A percentile compares a stretch with the other conserved stretches of the same genome.
These are phyloP conservation scores for Arothron firmamentum DNA, from an alignment of 2,113 vertebrate genomes.

Conservation along the genomic window DNA sequence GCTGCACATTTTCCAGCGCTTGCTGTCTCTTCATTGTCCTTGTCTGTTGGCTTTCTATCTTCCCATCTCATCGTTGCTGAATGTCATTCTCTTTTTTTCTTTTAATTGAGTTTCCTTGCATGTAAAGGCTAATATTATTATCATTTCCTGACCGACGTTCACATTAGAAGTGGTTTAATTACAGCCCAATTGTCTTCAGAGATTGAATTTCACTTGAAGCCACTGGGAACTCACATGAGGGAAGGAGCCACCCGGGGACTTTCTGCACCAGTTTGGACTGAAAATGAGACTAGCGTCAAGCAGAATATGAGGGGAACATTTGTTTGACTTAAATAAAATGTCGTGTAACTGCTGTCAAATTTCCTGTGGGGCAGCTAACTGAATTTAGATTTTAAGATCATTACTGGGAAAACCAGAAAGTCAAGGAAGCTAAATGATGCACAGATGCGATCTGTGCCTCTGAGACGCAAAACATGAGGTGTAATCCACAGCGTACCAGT, in stretches of 20 bases:
- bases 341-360: conserved; percentile 21
- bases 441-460: neutral
- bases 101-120: conserved; percentile 51
- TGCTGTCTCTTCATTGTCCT: conserved; percentile 25
- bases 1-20: conserved; percentile 21
- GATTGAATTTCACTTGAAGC: conserved; percentile 58
- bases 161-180: conserved; percentile 66
- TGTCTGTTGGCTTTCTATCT: conserved; percentile 6
- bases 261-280: conserved; percentile 18
- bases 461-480: too few species aligned
- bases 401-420: conserved; percentile 6
- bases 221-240: conserved; percentile 31
- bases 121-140: conserved; percentile 56
- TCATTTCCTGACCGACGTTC: conserved; percentile 53
- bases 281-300: conserved; percentile 20
- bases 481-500: too few species aligned
- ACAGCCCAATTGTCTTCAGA: conserved; percentile 55
- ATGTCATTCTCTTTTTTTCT: conserved; percentile 16
- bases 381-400: conserved; percentile 13
- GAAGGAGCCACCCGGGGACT: conserved; percentile 26
- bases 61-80: conserved; percentile 12
- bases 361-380: conserved; percentile 11
- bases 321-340: neutral
- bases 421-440: conserved; percentile 11
- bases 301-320: conserved; percentile 12